Conservation (phyloP, 35 echinoderm and acorn worm genomes). For the Hemicentrotus pulcherrimus region DNA sequence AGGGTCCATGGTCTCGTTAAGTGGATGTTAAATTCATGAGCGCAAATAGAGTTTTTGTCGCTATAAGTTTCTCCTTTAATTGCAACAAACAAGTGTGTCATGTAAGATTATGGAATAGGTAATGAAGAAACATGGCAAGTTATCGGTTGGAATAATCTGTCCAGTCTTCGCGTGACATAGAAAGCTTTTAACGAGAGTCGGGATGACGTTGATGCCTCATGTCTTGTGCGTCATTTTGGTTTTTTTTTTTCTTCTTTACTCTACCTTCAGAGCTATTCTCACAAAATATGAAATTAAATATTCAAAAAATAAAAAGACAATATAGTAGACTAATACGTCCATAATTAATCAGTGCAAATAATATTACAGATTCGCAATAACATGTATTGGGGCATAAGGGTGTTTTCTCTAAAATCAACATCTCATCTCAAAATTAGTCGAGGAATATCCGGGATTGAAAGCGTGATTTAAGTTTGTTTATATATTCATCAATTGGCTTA, state of each 20-base stretch:
- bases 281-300: not conserved
- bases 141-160: not conserved
- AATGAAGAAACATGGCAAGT: not conserved
- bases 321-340: not conserved
- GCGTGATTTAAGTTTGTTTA: no score
- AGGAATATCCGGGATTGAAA: no score
- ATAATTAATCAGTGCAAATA: not conserved
- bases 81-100: slow-evolving; percentile 25
- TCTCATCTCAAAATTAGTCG: no score
- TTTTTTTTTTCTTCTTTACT: not conserved
- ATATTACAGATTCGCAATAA: not conserved
- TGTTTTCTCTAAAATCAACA: no score
- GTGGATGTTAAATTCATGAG: slow-evolving; percentile 41
- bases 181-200: not conserved
- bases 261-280: not conserved
- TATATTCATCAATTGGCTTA: no score
- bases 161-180: not conserved
- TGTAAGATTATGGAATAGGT: not conserved
- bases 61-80: not conserved
- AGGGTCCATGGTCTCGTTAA: not conserved
- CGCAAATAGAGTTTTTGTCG: not conserved
- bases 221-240: not conserved
- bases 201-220: slow-evolving; percentile 14
- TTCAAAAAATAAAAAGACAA: not conserved
- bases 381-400: no score